Evolutionary conservation across 2,888 invertebrate genomes (phyloP).

Genomic region (Meandrusa payeni): DNA sequence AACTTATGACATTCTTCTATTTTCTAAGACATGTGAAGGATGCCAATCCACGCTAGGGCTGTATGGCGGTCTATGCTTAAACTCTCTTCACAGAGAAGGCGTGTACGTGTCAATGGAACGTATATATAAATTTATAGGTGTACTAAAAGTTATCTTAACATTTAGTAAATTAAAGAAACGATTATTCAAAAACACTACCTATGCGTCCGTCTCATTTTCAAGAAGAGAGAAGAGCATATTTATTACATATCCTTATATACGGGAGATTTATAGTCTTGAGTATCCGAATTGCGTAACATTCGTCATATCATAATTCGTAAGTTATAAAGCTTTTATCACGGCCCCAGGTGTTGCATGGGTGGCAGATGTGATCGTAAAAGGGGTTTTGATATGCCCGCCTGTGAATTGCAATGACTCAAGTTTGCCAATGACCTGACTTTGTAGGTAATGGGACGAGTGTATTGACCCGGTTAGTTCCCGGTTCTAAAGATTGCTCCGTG

Average conservation of each 20-base stretch:
- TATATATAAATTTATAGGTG: no score
- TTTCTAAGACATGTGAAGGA: no score
- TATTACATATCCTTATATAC: no score
- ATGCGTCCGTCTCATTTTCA: no score
- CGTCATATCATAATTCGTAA: conserved; percentile 52
- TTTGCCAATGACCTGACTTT: conserved; percentile 13
- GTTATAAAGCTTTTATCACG: conserved; percentile 63
- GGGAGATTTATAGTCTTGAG: conserved; percentile 38
- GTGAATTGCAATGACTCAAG: conserved; percentile 6
- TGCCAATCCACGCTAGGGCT: no score
- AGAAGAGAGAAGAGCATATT: no score
- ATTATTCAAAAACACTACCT: no score
- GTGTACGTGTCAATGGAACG: no score
- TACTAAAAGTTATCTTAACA: no score
- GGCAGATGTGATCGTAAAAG: conserved; percentile 54
- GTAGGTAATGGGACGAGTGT: conserved; percentile 2
- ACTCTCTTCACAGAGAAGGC: not conserved
- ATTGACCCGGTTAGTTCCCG: conserved; percentile 22
- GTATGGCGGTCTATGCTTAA: no score
- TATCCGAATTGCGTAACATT: conserved; percentile 45
- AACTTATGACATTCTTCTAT: no score
- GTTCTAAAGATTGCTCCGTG: conserved; percentile 41
- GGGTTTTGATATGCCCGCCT: conserved; percentile 43
- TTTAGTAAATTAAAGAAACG: no score
- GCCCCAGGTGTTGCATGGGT: conserved; percentile 64